Base-by-base conservation (phyloP, 1,140 invertebrate species). In the Atta colombica region DNA sequence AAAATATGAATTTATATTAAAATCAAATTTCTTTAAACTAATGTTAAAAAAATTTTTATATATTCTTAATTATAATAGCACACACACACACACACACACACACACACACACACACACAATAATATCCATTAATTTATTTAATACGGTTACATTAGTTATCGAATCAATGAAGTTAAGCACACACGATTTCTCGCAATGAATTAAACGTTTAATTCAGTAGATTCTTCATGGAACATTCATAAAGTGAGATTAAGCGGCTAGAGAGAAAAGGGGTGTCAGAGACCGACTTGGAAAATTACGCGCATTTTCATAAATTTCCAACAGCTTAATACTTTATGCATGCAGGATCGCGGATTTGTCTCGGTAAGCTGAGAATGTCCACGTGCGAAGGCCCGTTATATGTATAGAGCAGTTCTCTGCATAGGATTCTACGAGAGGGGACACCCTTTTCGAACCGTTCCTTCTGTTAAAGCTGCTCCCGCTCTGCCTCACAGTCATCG, bases 291-390 rank as follows among this genome's bases (percentile, higher is more conserved):
- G 87, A 86, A 90, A 93, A 94, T 94, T 93, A 95, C 93, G 92
- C 89, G 94, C 91, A 93, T 95, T 95, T 95, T 95, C 94, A 95
- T 95, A 95, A 95, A 95, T 95, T 94, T 95, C 93, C 92, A 94
- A 93, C 94, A 91, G 94, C 93, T 95, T 94, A 94, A 95, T 95
- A 93, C 93, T 93, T 95, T 95, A 95, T 95, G 94, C 95, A 95
- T 95, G 94, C 94, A 95, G 94, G 92, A 95, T 94, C 94, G 92
- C 90, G 93, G 94, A 95, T 95, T 95, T 95, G 94, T 95, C 94
- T 93, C 94, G 95, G 93, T 95, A 95, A 95, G 93, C 94, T 95
- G 94, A 95, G 94, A 95, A 95, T 94, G 94, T 95, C 94, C 95
- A 95, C 94, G 94, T 95, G 94, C 93, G 91, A 87, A 86, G 88